Conservation (phyloP, 2,113 vertebrate species). For the Aphyosemion australe region DNA sequence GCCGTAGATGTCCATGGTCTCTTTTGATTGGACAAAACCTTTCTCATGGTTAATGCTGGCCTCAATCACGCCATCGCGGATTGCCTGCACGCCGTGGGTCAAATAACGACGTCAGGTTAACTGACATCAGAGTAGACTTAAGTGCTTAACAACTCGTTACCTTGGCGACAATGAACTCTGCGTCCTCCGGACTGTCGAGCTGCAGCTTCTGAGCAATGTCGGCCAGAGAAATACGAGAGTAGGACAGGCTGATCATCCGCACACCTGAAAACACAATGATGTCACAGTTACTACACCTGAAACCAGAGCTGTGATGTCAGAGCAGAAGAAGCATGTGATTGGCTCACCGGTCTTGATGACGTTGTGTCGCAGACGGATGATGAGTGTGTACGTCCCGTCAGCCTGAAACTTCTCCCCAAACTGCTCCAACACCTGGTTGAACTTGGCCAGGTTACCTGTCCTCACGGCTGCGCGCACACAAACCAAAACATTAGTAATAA, state of each 20-base stretch:
- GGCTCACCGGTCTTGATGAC: constrained; percentile 96
- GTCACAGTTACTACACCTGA: not conserved
- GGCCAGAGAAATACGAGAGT: constrained; percentile 93
- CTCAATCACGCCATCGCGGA: constrained; percentile 95
- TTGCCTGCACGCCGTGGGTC: constrained; percentile 80
- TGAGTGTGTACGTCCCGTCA: constrained; percentile 96
- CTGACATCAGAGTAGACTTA: no score
- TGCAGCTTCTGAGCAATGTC: constrained; percentile 98
- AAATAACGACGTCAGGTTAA: not conserved
- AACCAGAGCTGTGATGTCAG: not conserved
- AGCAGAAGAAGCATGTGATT: not conserved
- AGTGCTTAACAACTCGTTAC: constrained; percentile 60
- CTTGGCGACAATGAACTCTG: constrained; percentile 98
- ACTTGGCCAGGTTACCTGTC: constrained; percentile 94
- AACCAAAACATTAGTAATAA: not conserved
- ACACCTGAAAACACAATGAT: constrained; percentile 81
- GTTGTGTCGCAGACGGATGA: constrained; percentile 96
- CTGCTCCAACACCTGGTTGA: constrained; percentile 95
- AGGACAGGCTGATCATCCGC: constrained; percentile 98
- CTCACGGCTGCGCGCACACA: constrained; percentile 83
- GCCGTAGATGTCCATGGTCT: constrained; percentile 96
- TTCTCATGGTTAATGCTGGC: constrained; percentile 99
- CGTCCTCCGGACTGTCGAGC: constrained; percentile 95
- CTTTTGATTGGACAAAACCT: constrained; percentile 96
- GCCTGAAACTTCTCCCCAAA: constrained; percentile 98